These are phyloP conservation scores for Drosophila punjabiensis DNA, from an alignment of 1,140 invertebrate genomes.

Conservation along the genomic window DNA sequence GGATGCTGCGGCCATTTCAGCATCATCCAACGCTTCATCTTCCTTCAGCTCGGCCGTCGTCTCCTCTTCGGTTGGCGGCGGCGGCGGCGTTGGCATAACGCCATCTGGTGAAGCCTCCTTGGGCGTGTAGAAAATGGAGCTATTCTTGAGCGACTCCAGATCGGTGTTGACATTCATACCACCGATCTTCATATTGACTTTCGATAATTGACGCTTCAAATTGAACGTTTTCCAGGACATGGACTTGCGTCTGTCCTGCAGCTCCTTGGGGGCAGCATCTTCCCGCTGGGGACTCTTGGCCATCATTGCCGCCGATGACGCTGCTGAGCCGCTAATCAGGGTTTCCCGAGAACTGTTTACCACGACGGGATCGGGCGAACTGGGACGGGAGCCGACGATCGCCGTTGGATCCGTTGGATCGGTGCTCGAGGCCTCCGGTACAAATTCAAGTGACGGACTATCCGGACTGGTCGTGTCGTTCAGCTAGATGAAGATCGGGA, in stretches of 20 bases:
- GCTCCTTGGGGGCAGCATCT: conserved; percentile 65
- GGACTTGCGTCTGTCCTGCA: conserved; percentile 86
- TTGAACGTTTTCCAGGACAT: conserved; percentile 90
- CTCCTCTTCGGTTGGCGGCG: conserved; percentile 26
- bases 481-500: conserved; percentile 73
- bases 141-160: conserved; percentile 80
- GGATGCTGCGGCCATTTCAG: conserved; percentile 8
- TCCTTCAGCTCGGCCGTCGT: conserved; percentile 56
- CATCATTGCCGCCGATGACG: conserved; percentile 42
- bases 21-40: conserved; percentile 53
- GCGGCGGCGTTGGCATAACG: conserved; percentile 19
- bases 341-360: conserved; percentile 63
- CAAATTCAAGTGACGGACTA: conserved; percentile 80
- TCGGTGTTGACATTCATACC: conserved; percentile 86
- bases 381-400: conserved; percentile 53
- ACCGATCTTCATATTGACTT: conserved; percentile 91
- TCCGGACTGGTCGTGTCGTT: conserved; percentile 83
- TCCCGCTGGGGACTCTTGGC: conserved; percentile 76
- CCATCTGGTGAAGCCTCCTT: conserved; percentile 84
- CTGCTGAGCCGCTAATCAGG: conserved; percentile 38
- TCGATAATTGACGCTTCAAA: conserved; percentile 92
- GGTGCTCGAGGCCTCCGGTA: conserved; percentile 64
- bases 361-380: conserved; percentile 61
- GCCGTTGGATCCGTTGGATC: conserved; percentile 16
- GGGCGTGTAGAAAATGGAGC: conserved; percentile 86